Percentiles rank a stretch among this genome's conserved stretches.
Evolutionary conservation across 2,113 vertebrate species (phyloP).

Genomic region (Peromyscus leucopus): DNA sequence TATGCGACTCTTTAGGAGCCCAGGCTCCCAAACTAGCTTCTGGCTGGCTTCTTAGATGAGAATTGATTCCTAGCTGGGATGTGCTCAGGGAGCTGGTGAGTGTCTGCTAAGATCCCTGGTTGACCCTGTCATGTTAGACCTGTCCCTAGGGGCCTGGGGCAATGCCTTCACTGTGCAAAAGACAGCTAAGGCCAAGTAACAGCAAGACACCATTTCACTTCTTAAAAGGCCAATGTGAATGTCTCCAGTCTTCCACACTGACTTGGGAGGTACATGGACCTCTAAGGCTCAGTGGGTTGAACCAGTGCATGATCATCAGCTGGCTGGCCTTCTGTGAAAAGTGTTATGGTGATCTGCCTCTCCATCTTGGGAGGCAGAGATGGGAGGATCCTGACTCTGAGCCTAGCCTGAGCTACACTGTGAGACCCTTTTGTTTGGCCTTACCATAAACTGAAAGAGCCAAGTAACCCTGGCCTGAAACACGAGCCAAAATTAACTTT

Average conservation of each 20-base stretch:
- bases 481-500: background rate
- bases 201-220: background rate
- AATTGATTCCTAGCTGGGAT: constrained; percentile 38
- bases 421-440: background rate
- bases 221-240: background rate
- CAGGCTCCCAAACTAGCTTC: background rate
- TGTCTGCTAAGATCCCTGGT: background rate
- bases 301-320: background rate
- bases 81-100: background rate
- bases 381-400: background rate
- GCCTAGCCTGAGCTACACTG: too few species aligned
- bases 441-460: background rate
- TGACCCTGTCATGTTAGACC: background rate
- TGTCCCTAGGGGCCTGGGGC: background rate
- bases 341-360: background rate
- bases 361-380: background rate
- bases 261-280: background rate
- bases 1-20: background rate
- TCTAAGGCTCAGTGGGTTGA: constrained; percentile 2
- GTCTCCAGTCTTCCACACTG: background rate
- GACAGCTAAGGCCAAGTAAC: background rate
- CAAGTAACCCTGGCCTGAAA: background rate
- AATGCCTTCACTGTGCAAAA: background rate
- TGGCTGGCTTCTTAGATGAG: background rate
- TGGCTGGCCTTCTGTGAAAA: background rate